Evolutionary conservation across 2,797 vertebrate species (phyloP).

Genomic region (Botia kubotai): DNA sequence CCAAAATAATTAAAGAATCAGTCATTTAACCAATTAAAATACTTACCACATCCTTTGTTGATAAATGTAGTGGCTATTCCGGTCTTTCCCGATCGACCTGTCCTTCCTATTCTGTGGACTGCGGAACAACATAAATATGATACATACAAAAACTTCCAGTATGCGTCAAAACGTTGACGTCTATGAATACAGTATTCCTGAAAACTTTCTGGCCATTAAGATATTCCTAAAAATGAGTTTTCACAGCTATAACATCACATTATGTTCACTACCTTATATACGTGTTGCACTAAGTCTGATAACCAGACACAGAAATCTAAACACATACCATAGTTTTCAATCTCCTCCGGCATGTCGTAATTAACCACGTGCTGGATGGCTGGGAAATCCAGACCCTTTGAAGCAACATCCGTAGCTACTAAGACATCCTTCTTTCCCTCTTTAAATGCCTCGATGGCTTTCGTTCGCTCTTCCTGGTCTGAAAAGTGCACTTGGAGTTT

Average conservation of each 20-base stretch:
- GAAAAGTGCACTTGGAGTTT: conserved; percentile 43
- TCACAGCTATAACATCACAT: too few relatives aligned
- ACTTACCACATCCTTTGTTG: conserved; percentile 97
- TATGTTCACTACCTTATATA: too few relatives aligned
- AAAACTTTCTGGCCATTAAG: too few relatives aligned
- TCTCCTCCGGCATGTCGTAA: conserved; percentile 99
- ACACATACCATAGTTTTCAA: conserved; percentile 94
- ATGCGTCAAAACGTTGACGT: too few relatives aligned
- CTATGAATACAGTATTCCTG: too few relatives aligned
- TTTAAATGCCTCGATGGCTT: conserved; percentile 97
- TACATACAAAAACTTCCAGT: not conserved
- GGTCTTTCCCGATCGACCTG: conserved; percentile 94
- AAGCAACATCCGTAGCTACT: conserved; percentile 95
- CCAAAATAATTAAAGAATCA: not conserved
- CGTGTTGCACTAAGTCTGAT: not conserved
- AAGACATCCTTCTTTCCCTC: conserved; percentile 97
- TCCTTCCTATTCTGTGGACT: conserved; percentile 98
- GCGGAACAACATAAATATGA: conserved; percentile 13
- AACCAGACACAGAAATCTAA: not conserved
- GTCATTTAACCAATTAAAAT: not conserved
- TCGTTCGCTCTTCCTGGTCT: conserved; percentile 98
- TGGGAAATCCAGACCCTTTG: conserved; percentile 97
- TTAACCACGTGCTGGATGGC: conserved; percentile 98
- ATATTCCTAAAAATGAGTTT: too few relatives aligned
- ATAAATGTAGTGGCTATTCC: conserved; percentile 98